Percentiles rank a stretch among this genome's conserved stretches.
These are phyloP conservation scores for Spisula solida DNA, from an alignment of 2,888 invertebrate genomes.

Conservation along the genomic window DNA sequence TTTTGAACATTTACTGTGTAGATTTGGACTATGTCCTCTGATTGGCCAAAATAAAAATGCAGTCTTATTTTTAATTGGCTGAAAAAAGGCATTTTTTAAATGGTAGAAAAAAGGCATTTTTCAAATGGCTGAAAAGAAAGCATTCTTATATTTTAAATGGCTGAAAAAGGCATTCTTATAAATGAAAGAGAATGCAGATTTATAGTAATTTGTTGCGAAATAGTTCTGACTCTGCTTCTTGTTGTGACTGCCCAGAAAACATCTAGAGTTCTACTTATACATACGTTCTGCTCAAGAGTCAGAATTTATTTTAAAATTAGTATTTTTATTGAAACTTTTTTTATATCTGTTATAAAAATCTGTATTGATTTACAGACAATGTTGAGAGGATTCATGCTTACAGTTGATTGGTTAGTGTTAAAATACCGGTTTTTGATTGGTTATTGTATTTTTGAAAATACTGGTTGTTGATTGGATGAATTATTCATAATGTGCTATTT, in stretches of 20 bases:
- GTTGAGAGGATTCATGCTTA: neutral
- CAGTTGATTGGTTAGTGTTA: constrained; percentile 8
- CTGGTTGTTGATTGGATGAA: constrained; percentile 17
- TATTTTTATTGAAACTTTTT: constrained; percentile 16
- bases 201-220: neutral
- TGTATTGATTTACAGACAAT: constrained; percentile 2
- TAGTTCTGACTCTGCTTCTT: neutral
- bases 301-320: constrained; percentile 18
- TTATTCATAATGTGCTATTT: constrained; percentile 17
- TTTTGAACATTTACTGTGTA: neutral
- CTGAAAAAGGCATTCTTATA: too few relatives aligned
- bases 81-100: too few relatives aligned
- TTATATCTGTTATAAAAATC: constrained; percentile 10
- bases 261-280: neutral
- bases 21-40: neutral
- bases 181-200: too few relatives aligned
- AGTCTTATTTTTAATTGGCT: too few relatives aligned
- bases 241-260: neutral
- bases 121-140: too few relatives aligned
- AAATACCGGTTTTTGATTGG: constrained; percentile 17
- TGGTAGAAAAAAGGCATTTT: too few relatives aligned
- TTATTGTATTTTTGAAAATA: neutral
- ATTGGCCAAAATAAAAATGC: neutral
- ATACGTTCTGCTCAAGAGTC: neutral
- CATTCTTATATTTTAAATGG: too few relatives aligned